Evolutionary conservation across 2,797 vertebrate species (phyloP), one percentile per base, ranked within the genome.

Genomic region (Gobio occitaniae): DNA sequence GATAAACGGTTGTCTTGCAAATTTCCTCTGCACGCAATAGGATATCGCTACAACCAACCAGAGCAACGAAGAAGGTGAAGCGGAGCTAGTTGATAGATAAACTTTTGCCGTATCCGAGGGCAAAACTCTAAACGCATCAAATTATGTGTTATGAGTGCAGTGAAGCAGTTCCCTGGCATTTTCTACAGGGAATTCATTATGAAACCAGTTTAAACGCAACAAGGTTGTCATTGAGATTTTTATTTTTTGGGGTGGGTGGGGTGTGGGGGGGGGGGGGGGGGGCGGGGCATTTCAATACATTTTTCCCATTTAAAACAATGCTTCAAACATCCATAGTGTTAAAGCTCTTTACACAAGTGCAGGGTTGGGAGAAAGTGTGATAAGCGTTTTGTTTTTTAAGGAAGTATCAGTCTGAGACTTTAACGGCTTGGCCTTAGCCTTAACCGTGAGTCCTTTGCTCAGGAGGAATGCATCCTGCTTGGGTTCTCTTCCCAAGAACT

Each of bases 381-480:
- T 54, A 56, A 29, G n/a, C 70, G 38, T 32, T 10, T 38, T 38
- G 4, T 44, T 10, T 44, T 44, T 10, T 10, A 44, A 29, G 6
- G 54, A 61, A 29, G 68, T 71, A 63, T 79, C 44, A 84, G 66
- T 78, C 50, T 38, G 83, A 85, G 78, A 84, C 13, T 59, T 54
- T 47, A 21, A 83, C 4, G 50, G 68, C 85, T 84, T 69, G 2
- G 32, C 66, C 85, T 32, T 69, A 3, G 32, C 66, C 85, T 32
- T 32, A 83, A 95, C 93, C 6, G 88, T 95, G 32, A 99, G 95
- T 89, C 98, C 98, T 94, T 99, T 99, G 93, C 98, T 99, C 89
- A 97, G 93, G 41, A 99, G 94, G 95, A 99, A 99, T 1, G 98
- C 98, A 0, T 99, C 97, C 88, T 97, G 97, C 89, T 96, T 96